These are phyloP conservation scores for Scophthalmus maximus DNA, from an alignment of 2,113 vertebrate genomes.

Conservation along the genomic window DNA sequence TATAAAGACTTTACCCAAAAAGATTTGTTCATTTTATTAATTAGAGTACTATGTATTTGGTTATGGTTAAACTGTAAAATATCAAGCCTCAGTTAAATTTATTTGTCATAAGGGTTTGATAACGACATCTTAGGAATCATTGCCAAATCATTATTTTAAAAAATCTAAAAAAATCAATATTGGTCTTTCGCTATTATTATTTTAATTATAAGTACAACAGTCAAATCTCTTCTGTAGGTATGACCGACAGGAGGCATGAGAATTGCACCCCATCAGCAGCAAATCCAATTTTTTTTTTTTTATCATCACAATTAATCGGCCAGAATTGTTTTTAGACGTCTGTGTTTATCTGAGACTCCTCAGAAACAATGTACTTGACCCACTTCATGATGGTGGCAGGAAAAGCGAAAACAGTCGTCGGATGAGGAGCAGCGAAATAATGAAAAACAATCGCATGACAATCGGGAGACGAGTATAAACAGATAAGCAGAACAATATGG, in stretches of 20 bases:
- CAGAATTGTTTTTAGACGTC: constrained; percentile 52
- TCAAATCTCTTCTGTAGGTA: not conserved
- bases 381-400: constrained; percentile 47
- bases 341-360: constrained; percentile 56
- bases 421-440: constrained; percentile 58
- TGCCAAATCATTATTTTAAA: too few relatives aligned
- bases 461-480: constrained; percentile 44
- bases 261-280: constrained; percentile 18
- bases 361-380: constrained; percentile 52
- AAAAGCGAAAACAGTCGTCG: constrained; percentile 66
- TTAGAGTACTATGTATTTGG: too few relatives aligned
- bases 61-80: too few relatives aligned
- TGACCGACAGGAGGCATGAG: constrained; percentile 25
- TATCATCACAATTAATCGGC: constrained; percentile 46
- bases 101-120: too few relatives aligned
- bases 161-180: too few relatives aligned
- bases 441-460: constrained; percentile 55
- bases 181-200: not conserved
- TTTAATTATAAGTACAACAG: not conserved
- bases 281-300: constrained; percentile 36
- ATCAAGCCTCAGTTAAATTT: too few relatives aligned
- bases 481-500: constrained; percentile 64
- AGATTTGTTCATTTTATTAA: too few relatives aligned
- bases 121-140: too few relatives aligned
- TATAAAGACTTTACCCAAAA: too few relatives aligned